Evolutionary conservation across 2,888 invertebrate species (phyloP), one percentile per base, ranked within the genome.

Genomic region (Drosophila mettleri): DNA sequence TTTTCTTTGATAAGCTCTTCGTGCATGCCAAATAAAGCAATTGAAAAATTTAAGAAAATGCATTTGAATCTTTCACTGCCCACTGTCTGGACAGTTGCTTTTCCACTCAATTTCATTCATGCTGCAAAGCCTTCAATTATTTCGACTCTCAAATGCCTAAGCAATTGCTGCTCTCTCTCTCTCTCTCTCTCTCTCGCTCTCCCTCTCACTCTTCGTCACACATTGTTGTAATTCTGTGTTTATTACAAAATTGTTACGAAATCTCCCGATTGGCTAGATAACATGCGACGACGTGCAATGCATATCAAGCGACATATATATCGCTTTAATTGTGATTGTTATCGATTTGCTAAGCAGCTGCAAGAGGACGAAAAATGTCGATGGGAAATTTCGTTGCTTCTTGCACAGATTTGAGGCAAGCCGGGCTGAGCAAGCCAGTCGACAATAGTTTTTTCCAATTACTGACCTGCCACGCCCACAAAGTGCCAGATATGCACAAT

Each of bases 291-390:
- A 34, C 54, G 43, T 54, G 54, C 43, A 33, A 6, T 33, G 54
- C 24, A 43, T 54, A 18, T 34, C 54, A 54, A 54, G 43, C n/a
- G n/a, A n/a, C n/a, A n/a, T n/a, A n/a, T 34, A 14, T 24, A 5
- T 14, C 12, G 22, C 33, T 33, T 34, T 34, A 33, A 60, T 22
- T 46, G 29, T 31, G 18, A 58, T 20, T 60, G 49, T n/a, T 39
- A 53, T 53, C 53, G 53, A 53, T 54, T 43, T 54, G 53, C 39
- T 20, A 22, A 16, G 20, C 41, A 54, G 22, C 29, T 54, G 31
- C 16, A 8, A 24, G 22, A 22, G n/a, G 12, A 8, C 10, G 12
- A 54, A 33, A 33, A 31, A 34, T 49, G 29, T 49, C 5, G 2
- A 16, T 45, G 3, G 16, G 16, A 12, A 18, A 45, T 18, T 27